Base-by-base conservation (phyloP, 2,797 vertebrate species). In the Zenarchopterus dispar region DNA sequence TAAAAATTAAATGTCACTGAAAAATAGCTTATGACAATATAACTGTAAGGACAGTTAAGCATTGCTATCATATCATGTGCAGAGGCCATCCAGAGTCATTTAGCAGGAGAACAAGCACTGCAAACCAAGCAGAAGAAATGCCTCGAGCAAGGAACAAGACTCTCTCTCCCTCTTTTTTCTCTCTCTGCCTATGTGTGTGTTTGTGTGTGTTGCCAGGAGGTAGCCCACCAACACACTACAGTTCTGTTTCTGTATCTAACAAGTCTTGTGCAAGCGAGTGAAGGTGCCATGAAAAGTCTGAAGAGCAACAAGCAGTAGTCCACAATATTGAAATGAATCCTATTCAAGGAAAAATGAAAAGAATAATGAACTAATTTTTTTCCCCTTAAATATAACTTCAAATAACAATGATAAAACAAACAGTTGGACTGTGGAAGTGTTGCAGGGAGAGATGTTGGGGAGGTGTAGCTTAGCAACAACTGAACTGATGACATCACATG, bases 71-170 rank as follows among this genome's bases (percentile, higher is more conserved):
- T 33, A 47, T 71, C 69, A 55, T 42, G 56, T 49, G 6, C 44
- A 75, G 72, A 79, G 75, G 66, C 66, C 66, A 87, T 75, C 72
- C 57, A 65, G 36, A 76, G 80, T 68, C 74, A 76, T 84, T 82
- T 79, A 72, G 60, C 61, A 53, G 81, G 70, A 82, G 73, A 79
- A 88, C 81, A 86, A 90, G 84, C 81, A 88, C 79, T 75, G 84
- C 82, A 85, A 91, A 78, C 78, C 87, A 87, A 87, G 90, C 88
- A 90, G 86, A 91, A 92, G 80, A 91, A 88, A 57, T 36, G 80
- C 79, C 79, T 71, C 66, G 28, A 90, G 91, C 90, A 51, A 70
- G 41, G 28, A 48, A 85, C 56, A 56, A 31, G 13, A 51, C 46
- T 42, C 52, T 49, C 24, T 58, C 26, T 50, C 24, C 68, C 36